Evolutionary conservation across 2,113 vertebrate species (phyloP).

Genomic region (Cheirogaleus medius): DNA sequence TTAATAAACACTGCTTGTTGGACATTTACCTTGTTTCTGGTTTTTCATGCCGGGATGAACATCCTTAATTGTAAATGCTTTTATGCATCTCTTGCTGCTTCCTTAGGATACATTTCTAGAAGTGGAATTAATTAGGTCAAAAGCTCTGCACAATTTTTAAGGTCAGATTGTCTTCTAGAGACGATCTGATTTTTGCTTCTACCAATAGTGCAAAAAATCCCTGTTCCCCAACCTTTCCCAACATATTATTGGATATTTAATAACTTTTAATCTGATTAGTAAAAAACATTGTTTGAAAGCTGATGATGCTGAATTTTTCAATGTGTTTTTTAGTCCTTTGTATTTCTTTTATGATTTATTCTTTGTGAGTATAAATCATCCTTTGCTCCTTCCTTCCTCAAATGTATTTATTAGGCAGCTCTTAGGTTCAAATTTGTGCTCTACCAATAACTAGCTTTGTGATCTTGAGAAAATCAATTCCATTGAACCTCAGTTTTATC

Average conservation of each 20-base stretch:
- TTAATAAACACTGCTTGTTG: neutral
- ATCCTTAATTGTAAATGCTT: neutral
- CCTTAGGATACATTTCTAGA: conserved; percentile 40
- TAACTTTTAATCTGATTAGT: conserved; percentile 1
- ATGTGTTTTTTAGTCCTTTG: neutral
- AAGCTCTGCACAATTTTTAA: conserved; percentile 49
- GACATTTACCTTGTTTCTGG: neutral
- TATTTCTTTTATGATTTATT: neutral
- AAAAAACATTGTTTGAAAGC: neutral
- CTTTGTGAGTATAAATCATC: neutral
- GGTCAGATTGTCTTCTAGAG: conserved; percentile 40
- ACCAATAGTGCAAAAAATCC: neutral
- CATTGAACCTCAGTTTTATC: neutral
- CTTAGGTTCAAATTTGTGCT: neutral
- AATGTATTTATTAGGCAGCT: neutral
- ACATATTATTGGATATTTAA: neutral
- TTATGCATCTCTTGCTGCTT: neutral
- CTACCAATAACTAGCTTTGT: neutral
- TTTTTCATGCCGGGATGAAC: neutral
- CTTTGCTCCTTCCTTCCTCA: neutral
- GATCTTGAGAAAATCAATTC: neutral
- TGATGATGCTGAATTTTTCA: neutral
- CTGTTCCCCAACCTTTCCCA: neutral
- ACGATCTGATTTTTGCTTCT: conserved; percentile 45
- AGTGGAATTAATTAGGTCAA: conserved; percentile 59